A percentile compares a stretch with the other conserved stretches of the same genome.
Evolutionary conservation across 2,797 vertebrate genomes (phyloP).

Genomic region (Antrozous pallidus): DNA sequence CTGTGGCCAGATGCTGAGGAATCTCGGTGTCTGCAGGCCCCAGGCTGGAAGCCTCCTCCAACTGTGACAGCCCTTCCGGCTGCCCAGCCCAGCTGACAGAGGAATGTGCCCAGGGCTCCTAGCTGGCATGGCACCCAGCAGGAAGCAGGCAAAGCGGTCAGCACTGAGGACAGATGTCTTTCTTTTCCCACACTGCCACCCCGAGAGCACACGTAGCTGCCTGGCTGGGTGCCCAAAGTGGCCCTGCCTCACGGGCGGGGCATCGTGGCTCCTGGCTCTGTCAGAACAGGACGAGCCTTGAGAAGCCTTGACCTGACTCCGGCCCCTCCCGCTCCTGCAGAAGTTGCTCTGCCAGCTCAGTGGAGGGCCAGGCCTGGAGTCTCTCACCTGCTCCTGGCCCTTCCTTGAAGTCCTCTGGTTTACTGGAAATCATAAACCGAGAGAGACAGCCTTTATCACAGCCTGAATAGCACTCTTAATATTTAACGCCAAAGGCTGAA

Average conservation of each 20-base stretch:
- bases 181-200: background rate
- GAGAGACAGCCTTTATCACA: slow-evolving; percentile 56
- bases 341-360: slow-evolving; percentile 57
- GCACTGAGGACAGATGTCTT: background rate
- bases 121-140: background rate
- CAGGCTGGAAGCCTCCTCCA: background rate
- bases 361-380: background rate
- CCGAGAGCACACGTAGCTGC: background rate
- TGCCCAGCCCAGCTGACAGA: background rate
- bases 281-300: background rate
- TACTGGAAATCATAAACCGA: slow-evolving; percentile 76
- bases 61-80: background rate
- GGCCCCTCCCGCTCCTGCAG: background rate
- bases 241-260: background rate
- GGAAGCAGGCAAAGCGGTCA: background rate
- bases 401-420: slow-evolving; percentile 64
- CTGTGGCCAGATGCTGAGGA: background rate
- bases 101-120: background rate
- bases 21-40: background rate
- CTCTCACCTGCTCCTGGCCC: slow-evolving; percentile 41
- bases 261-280: background rate
- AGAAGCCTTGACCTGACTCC: background rate
- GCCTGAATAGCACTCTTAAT: slow-evolving; percentile 52
- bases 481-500: slow-evolving; percentile 52
- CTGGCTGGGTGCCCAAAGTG: background rate